Conservation (phyloP, 2,113 vertebrate genomes). For the Beaufortia kweichowensis region DNA sequence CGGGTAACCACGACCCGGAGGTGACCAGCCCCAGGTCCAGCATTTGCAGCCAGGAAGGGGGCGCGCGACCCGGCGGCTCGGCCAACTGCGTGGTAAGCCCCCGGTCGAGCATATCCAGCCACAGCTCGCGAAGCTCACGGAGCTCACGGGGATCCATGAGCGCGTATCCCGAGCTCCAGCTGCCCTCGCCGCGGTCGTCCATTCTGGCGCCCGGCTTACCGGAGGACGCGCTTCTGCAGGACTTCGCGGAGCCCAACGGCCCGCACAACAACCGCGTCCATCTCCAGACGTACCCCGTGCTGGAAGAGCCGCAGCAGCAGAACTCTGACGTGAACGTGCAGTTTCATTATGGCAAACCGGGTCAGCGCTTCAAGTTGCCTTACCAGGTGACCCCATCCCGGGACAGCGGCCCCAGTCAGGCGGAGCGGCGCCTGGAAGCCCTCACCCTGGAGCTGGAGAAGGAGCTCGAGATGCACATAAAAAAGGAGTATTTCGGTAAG, state of each 20-base stretch:
- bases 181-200: constrained; percentile 81
- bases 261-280: constrained; percentile 69
- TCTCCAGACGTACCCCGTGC: constrained; percentile 72
- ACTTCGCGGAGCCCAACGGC: constrained; percentile 73
- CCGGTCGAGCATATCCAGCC: constrained; percentile 89
- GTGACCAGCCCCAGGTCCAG: constrained; percentile 84
- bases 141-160: constrained; percentile 88
- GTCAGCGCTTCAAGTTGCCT: constrained; percentile 82
- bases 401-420: constrained; percentile 89
- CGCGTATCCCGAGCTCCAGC: constrained; percentile 82
- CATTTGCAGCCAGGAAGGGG: constrained; percentile 82
- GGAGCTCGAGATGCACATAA: constrained; percentile 94
- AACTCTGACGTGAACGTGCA: constrained; percentile 36
- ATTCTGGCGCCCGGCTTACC: constrained; percentile 75
- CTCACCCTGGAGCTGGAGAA: constrained; percentile 95
- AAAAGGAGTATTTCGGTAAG: constrained; percentile 96
- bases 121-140: constrained; percentile 83
- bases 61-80: constrained; percentile 66
- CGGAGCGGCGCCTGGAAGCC: constrained; percentile 89
- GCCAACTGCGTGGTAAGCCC: constrained; percentile 79
- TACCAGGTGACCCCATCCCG: constrained; percentile 86
- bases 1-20: constrained; percentile 71
- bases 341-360: constrained; percentile 71
- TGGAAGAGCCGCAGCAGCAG: constrained; percentile 67
- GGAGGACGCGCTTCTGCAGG: constrained; percentile 75